Evolutionary conservation across 1,140 invertebrate genomes (phyloP).

Genomic region (Drosophila equinoxialis): DNA sequence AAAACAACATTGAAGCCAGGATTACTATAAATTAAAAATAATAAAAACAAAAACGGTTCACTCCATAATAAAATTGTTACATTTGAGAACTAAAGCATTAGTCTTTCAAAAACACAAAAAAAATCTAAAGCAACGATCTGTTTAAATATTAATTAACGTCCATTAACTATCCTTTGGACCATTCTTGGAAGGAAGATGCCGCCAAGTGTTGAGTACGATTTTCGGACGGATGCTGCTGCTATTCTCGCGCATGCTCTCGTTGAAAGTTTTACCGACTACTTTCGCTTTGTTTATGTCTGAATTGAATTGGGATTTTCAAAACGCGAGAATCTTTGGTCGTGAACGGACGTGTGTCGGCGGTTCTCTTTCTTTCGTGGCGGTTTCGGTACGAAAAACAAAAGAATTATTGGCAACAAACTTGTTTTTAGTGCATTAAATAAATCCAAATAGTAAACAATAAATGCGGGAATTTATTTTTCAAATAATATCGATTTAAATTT

Average conservation of each 20-base stretch:
- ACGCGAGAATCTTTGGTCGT: slow-evolving; percentile 68
- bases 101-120: background rate
- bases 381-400: slow-evolving; percentile 46
- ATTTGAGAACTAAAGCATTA: too few species aligned
- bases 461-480: background rate
- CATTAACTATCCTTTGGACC: too few species aligned
- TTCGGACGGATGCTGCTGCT: slow-evolving; percentile 13
- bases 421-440: slow-evolving; percentile 24
- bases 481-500: background rate
- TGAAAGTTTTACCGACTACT: slow-evolving; percentile 11
- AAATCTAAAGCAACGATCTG: background rate
- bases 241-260: slow-evolving; percentile 58
- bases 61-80: too few species aligned
- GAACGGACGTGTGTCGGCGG: slow-evolving; percentile 59
- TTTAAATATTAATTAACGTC: background rate
- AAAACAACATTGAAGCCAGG: too few species aligned
- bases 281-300: slow-evolving; percentile 70
- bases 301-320: slow-evolving; percentile 54
- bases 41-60: too few species aligned
- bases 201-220: background rate
- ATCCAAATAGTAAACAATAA: background rate
- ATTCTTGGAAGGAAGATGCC: background rate
- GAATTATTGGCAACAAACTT: slow-evolving; percentile 72
- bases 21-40: too few species aligned
- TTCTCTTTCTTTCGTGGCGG: slow-evolving; percentile 12